Evolutionary conservation across 1,140 invertebrate species (phyloP).

Genomic region (Drosophila pseudoananassae): DNA sequence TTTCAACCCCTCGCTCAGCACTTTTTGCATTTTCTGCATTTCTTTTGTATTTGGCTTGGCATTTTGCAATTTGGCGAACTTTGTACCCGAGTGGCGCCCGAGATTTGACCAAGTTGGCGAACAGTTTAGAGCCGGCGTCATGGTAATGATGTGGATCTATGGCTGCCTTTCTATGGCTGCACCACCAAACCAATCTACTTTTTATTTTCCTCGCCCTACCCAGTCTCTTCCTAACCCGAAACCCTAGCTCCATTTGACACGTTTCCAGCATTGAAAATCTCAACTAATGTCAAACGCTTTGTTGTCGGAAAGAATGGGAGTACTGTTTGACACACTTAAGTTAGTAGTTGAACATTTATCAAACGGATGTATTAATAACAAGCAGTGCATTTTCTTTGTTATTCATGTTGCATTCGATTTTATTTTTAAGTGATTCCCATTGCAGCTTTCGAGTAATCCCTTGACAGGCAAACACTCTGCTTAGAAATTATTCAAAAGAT

Average conservation of each 20-base stretch:
- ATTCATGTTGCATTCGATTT: slow-evolving; percentile 20
- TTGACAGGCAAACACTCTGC: background rate
- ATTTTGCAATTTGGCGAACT: slow-evolving; percentile 52
- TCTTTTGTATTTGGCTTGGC: slow-evolving; percentile 25
- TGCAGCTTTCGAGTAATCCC: background rate
- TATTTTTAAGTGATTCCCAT: background rate
- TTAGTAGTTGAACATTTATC: slow-evolving; percentile 69
- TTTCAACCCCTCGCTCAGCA: slow-evolving; percentile 13
- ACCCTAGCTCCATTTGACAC: slow-evolving; percentile 50
- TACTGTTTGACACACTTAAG: slow-evolving; percentile 58
- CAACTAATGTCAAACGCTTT: slow-evolving; percentile 76
- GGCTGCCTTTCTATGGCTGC: slow-evolving; percentile 60
- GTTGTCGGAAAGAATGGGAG: slow-evolving; percentile 36
- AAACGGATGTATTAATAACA: slow-evolving; percentile 57
- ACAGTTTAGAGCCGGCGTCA: slow-evolving; percentile 36
- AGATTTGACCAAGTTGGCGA: slow-evolving; percentile 47
- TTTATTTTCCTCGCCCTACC: slow-evolving; percentile 4
- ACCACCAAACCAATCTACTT: slow-evolving; percentile 31
- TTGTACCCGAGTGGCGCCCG: slow-evolving; percentile 66
- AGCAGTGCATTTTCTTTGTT: slow-evolving; percentile 40
- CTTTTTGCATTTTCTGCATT: slow-evolving; percentile 1
- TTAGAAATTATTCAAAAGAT: slow-evolving; percentile 25
- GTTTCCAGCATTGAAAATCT: slow-evolving; percentile 72
- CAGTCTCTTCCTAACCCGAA: background rate
- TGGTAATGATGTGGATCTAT: slow-evolving; percentile 57